A percentile compares a stretch with the other conserved stretches of the same genome.
Evolutionary conservation across 2,113 vertebrate species (phyloP).

Genomic region (Platichthys flesus): DNA sequence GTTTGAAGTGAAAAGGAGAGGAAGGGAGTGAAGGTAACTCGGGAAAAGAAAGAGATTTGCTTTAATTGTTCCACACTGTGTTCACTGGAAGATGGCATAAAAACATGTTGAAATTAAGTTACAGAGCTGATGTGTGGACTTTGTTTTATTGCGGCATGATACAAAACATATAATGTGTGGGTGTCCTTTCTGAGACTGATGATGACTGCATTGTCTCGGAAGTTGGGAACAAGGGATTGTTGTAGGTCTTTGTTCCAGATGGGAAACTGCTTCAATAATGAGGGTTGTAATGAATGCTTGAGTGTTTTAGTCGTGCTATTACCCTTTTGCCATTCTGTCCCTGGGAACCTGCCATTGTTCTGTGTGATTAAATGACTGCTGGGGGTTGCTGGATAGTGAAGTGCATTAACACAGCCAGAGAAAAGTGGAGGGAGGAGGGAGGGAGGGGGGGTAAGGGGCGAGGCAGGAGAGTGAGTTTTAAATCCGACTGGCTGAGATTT

Average conservation of each 20-base stretch:
- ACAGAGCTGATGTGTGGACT: background rate
- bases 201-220: constrained; percentile 17
- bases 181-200: constrained; percentile 18
- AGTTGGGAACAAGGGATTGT: constrained; percentile 42
- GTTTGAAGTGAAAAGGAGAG: constrained; percentile 75
- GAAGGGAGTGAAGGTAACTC: constrained; percentile 57
- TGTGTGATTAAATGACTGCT: constrained; percentile 74
- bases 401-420: constrained; percentile 66
- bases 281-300: constrained; percentile 43
- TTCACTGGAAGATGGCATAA: constrained; percentile 7
- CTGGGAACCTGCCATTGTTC: constrained; percentile 60
- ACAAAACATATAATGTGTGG: constrained; percentile 10
- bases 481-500: constrained; percentile 82
- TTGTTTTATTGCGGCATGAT: background rate
- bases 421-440: background rate
- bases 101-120: constrained; percentile 4
- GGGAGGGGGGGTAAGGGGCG: constrained; percentile 28
- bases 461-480: constrained; percentile 75
- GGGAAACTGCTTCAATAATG: constrained; percentile 52
- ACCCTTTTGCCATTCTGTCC: constrained; percentile 67
- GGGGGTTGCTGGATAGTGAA: constrained; percentile 48
- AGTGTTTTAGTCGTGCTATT: constrained; percentile 53
- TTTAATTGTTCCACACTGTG: constrained; percentile 35
- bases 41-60: constrained; percentile 55
- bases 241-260: constrained; percentile 53